A percentile compares a stretch with the other conserved stretches of the same genome.
Conservation (phyloP, 1,140 invertebrate genomes). For the Pogonus chalceus region DNA sequence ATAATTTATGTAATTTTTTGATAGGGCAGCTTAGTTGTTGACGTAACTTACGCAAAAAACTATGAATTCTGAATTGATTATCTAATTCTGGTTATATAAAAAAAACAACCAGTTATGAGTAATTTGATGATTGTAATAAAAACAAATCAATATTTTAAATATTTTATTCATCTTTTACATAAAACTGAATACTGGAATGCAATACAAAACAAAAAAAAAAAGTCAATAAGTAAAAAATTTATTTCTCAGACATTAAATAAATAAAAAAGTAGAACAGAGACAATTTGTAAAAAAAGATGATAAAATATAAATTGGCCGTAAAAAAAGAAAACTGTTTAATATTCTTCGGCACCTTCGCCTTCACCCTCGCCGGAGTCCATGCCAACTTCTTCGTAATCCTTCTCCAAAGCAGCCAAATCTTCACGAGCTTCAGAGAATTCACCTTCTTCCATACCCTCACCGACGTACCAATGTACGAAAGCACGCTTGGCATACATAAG, state of each 20-base stretch:
- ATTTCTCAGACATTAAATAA: neutral
- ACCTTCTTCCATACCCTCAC: slow-evolving; percentile 75
- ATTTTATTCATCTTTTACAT: too few relatives aligned
- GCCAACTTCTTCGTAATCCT: slow-evolving; percentile 73
- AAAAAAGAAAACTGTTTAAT: slow-evolving; percentile 38
- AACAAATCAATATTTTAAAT: too few relatives aligned
- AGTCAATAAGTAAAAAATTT: slow-evolving; percentile 2
- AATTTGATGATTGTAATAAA: too few relatives aligned
- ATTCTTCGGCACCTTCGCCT: slow-evolving; percentile 59
- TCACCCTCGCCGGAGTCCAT: slow-evolving; percentile 61
- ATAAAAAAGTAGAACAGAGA: neutral
- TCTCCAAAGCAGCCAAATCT: slow-evolving; percentile 69
- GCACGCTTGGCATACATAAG: slow-evolving; percentile 70
- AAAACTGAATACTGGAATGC: neutral
- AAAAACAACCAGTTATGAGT: too few relatives aligned
- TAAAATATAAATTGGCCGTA: neutral
- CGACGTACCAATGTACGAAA: slow-evolving; percentile 74
- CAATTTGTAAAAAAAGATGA: neutral
- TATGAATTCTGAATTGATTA: too few relatives aligned
- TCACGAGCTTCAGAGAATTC: slow-evolving; percentile 77
- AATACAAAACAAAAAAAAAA: neutral
- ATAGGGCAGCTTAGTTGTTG: too few relatives aligned
- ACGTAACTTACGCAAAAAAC: too few relatives aligned
- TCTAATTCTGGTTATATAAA: too few relatives aligned
- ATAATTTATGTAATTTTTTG: too few relatives aligned